Evolutionary conservation across 2,888 invertebrate genomes (phyloP).

Genomic region (Ypsolopha scabrella): DNA sequence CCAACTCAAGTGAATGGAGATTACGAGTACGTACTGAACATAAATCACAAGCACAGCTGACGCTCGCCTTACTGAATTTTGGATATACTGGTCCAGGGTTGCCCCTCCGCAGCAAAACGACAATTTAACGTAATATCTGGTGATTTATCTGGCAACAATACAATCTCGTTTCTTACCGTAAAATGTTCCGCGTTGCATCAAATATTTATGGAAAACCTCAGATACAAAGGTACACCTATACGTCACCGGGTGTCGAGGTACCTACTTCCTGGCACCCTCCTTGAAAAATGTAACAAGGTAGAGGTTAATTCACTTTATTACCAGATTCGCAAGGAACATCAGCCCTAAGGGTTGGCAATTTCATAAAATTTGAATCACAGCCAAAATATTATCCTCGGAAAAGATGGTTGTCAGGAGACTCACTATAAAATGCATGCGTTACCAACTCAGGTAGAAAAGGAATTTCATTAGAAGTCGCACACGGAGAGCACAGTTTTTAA

Average conservation of each 20-base stretch:
- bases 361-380: conserved; percentile 28
- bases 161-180: not conserved
- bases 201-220: not conserved
- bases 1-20: conserved; percentile 10
- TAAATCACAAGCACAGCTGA: conserved; percentile 52
- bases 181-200: not conserved
- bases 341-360: conserved; percentile 14
- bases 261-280: not conserved
- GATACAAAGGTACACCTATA: not conserved
- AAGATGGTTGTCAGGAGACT: conserved; percentile 17
- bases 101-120: conserved; percentile 18
- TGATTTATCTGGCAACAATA: conserved; percentile 12
- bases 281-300: not conserved
- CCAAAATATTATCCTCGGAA: conserved; percentile 21
- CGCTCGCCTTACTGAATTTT: conserved; percentile 47
- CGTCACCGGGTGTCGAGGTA: not conserved
- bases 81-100: conserved; percentile 32
- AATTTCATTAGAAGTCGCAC: not conserved
- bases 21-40: conserved; percentile 35
- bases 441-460: conserved; percentile 10
- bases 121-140: conserved; percentile 14
- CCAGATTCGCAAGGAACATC: not conserved
- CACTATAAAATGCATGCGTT: conserved; percentile 25
- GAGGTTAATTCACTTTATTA: not conserved
- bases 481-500: no score